phyloP scores from a whole-genome alignment of 1,140 invertebrate genomes.

The Meloidogyne floridensis region DNA sequence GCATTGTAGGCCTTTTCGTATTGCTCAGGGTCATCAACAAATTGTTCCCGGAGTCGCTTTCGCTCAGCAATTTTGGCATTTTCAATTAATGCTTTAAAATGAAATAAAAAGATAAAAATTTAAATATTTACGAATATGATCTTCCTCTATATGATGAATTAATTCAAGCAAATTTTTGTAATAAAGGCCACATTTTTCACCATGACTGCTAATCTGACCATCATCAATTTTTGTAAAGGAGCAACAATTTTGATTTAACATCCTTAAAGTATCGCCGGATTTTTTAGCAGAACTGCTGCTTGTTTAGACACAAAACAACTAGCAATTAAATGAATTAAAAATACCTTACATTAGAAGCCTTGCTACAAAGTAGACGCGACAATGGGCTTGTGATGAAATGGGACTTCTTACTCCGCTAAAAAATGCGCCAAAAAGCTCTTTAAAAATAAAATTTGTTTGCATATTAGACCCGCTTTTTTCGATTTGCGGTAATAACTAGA shows the following conservation, averaged over 20 bases:
- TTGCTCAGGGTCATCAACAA: conserved; percentile 3
- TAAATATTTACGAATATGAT: conserved; percentile 26
- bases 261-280: background rate
- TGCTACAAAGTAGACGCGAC: too few relatives aligned
- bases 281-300: too few relatives aligned
- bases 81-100: conserved; percentile 20
- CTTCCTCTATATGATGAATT: conserved; percentile 33
- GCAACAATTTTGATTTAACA: conserved; percentile 15
- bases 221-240: conserved; percentile 13
- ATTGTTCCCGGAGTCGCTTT: conserved; percentile 2
- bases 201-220: background rate
- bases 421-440: too few relatives aligned
- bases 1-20: background rate
- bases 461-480: too few relatives aligned
- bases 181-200: conserved; percentile 21
- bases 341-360: too few relatives aligned
- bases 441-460: too few relatives aligned
- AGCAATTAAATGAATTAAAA: too few relatives aligned
- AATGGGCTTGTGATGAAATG: too few relatives aligned
- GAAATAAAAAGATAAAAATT: background rate
- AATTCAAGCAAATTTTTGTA: conserved; percentile 27
- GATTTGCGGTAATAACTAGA: too few relatives aligned
- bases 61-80: background rate
- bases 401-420: too few relatives aligned
- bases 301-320: too few relatives aligned